phyloP scores from a whole-genome alignment of 2,113 vertebrate genomes.

The Halcyon senegalensis region DNA sequence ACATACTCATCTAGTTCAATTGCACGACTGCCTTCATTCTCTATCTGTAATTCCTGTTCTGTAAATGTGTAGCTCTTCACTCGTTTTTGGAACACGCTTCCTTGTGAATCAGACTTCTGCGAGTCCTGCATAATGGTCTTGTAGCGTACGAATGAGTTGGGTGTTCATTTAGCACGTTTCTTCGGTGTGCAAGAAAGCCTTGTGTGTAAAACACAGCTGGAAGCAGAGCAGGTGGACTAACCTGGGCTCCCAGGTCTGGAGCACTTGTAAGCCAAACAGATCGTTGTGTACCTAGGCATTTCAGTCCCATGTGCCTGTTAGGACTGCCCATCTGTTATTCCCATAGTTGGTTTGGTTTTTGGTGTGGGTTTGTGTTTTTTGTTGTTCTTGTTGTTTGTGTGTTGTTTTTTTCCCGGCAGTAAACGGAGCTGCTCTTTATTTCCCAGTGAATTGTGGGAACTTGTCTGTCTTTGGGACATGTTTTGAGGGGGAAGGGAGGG shows the following conservation, averaged over 20 bases:
- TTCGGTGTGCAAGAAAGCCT: background rate
- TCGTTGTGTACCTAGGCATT: background rate
- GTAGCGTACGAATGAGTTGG: background rate
- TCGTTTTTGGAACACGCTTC: background rate
- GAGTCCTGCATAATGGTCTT: background rate
- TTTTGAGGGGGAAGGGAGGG: constrained; percentile 1
- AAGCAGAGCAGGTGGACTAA: background rate
- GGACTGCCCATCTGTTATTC: background rate
- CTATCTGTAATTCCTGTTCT: background rate
- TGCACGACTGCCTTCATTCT: background rate
- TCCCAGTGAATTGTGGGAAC: background rate
- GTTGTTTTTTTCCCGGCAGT: background rate
- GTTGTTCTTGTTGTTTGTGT: background rate
- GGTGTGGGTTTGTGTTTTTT: too few relatives aligned
- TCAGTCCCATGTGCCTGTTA: background rate
- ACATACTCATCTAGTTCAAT: background rate
- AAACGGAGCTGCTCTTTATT: background rate
- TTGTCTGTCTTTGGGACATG: background rate
- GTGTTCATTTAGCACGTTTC: background rate
- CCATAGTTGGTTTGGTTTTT: background rate
- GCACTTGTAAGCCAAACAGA: accelerated
- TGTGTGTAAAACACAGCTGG: background rate
- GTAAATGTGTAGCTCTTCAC: background rate
- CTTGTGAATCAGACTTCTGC: background rate
- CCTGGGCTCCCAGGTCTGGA: accelerated